Conservation (phyloP, 2,113 vertebrate genomes). For the Ameiurus melas region DNA sequence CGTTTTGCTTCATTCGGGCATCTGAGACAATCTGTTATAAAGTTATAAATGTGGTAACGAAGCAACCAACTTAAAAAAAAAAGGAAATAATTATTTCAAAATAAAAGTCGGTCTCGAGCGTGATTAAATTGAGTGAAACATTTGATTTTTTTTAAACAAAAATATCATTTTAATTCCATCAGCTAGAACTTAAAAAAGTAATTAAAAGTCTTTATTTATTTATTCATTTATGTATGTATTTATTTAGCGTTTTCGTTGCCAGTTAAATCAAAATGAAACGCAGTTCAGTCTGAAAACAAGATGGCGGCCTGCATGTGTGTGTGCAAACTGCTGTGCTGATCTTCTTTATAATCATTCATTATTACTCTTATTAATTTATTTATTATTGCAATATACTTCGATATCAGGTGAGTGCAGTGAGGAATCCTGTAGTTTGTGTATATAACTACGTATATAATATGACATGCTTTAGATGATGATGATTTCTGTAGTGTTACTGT, state of each 20-base stretch:
- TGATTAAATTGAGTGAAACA: neutral
- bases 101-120: neutral
- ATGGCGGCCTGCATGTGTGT: constrained; percentile 35
- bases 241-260: neutral
- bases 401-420: neutral
- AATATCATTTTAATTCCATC: neutral
- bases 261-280: neutral
- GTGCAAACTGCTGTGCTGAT: neutral
- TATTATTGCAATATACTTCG: neutral
- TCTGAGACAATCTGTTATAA: neutral
- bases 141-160: neutral
- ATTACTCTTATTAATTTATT: neutral
- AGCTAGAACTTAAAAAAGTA: neutral
- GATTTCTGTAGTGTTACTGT: neutral
- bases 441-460: neutral
- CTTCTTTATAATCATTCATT: neutral
- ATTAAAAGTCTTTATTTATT: too few relatives aligned
- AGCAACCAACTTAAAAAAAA: neutral
- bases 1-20: neutral
- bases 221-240: too few relatives aligned
- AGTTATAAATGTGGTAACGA: neutral
- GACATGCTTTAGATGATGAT: neutral
- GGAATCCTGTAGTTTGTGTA: neutral
- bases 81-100: neutral
- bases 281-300: constrained; percentile 4